phyloP scores from a whole-genome alignment of 2,797 vertebrate species.

The Cebuella pygmaea region DNA sequence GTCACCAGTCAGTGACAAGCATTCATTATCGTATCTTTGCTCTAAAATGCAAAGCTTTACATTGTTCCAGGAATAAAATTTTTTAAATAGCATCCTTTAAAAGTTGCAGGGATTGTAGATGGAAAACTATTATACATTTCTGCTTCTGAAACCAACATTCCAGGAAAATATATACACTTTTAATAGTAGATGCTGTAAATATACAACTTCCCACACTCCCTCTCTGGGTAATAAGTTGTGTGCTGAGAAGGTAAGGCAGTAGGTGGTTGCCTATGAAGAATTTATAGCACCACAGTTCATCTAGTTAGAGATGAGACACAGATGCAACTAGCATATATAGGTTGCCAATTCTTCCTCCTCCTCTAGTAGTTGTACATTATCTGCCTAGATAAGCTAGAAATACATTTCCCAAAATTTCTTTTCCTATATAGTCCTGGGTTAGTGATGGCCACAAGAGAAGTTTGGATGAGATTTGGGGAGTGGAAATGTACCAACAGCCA shows the following conservation, averaged over 20 bases:
- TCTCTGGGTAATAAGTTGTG: not conserved
- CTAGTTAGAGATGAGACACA: not conserved
- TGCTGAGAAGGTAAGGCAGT: not conserved
- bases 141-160: constrained; percentile 2
- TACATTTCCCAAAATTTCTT: not conserved
- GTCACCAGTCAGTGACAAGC: not conserved
- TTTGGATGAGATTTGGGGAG: not conserved
- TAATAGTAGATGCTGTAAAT: not conserved
- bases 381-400: not conserved
- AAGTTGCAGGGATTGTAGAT: not conserved
- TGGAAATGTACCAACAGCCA: too few species aligned
- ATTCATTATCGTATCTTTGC: not conserved
- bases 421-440: not conserved
- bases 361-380: not conserved
- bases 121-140: not conserved
- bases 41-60: not conserved
- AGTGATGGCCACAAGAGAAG: not conserved
- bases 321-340: not conserved
- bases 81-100: constrained; percentile 32
- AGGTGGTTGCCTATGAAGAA: not conserved
- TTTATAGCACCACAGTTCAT: not conserved
- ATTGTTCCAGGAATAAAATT: not conserved
- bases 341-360: not conserved
- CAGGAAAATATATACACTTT: not conserved
- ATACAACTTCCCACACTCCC: not conserved